Evolutionary conservation across 2,888 invertebrate species (phyloP).

Genomic region (Habroteleia sp.): DNA sequence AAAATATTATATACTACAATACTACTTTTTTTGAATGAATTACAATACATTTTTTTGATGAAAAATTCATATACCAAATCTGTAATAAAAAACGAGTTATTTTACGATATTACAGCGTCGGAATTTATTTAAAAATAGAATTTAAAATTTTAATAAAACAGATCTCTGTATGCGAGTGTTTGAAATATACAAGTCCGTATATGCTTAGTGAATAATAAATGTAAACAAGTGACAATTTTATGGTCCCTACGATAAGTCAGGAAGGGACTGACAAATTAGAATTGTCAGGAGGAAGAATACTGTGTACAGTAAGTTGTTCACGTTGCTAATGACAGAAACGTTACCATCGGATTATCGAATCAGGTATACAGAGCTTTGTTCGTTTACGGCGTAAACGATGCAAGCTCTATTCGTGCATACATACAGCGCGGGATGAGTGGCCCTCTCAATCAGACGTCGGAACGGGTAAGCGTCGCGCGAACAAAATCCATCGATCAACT

Average conservation of each 20-base stretch:
- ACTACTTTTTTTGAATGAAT: no score
- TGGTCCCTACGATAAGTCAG: slow-evolving; percentile 18
- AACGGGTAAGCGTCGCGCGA: slow-evolving; percentile 73
- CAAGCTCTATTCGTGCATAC: slow-evolving; percentile 67
- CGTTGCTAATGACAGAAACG: slow-evolving; percentile 65
- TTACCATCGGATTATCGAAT: slow-evolving; percentile 65
- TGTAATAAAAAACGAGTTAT: no score
- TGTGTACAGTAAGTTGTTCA: slow-evolving; percentile 52
- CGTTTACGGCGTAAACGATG: slow-evolving; percentile 68
- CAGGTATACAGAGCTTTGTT: slow-evolving; percentile 66
- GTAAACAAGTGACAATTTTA: slow-evolving; percentile 27
- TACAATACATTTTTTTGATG: no score
- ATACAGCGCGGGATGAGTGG: slow-evolving; percentile 69
- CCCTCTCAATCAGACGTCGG: slow-evolving; percentile 79
- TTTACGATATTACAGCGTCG: no score
- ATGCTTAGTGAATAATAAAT: no score
- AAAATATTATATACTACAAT: no score
- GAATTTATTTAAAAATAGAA: no score
- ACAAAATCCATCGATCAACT: slow-evolving; percentile 80
- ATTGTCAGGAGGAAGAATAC: slow-evolving; percentile 44
- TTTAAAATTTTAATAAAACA: no score
- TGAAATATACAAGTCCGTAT: no score
- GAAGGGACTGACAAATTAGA: slow-evolving; percentile 36
- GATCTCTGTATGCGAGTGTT: no score
- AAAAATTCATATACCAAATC: no score